Percentiles rank a stretch among this genome's conserved stretches.
Conservation (phyloP, 2,113 vertebrate species). For the Thymallus thymallus region DNA sequence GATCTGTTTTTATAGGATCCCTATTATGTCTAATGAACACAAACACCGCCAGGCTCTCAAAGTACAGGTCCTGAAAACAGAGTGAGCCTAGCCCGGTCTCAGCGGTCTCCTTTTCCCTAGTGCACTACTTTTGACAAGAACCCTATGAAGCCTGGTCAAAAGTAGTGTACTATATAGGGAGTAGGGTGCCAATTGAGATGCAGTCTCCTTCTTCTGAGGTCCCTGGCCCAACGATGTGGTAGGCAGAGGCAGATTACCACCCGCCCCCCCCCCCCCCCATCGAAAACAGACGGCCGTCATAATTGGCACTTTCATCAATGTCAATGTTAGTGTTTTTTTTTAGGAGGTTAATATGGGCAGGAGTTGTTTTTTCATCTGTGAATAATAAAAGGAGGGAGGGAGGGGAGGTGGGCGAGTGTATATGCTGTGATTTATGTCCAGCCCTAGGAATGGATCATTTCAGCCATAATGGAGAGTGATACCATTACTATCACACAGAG, state of each 20-base stretch:
- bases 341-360: slow-evolving; percentile 48
- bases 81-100: too few species aligned
- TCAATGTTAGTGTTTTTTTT: slow-evolving; percentile 67
- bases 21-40: slow-evolving; percentile 42
- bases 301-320: slow-evolving; percentile 69
- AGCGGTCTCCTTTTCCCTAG: background rate
- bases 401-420: slow-evolving; percentile 1
- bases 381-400: slow-evolving; percentile 52
- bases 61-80: too few species aligned
- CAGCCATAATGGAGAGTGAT: slow-evolving; percentile 73
- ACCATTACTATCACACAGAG: slow-evolving; percentile 72
- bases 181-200: too few species aligned
- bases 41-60: slow-evolving; percentile 1
- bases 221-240: background rate
- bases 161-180: too few species aligned
- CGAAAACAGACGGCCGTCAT: slow-evolving; percentile 52
- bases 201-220: too few species aligned
- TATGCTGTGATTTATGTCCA: slow-evolving; percentile 60
- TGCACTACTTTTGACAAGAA: too few species aligned
- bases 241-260: background rate
- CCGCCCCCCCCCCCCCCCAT: background rate
- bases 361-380: slow-evolving; percentile 70
- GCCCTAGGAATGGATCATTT: slow-evolving; percentile 66
- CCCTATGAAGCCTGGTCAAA: too few species aligned
- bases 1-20: slow-evolving; percentile 70